phyloP scores from a whole-genome alignment of 2,113 vertebrate genomes.

The Gallinago media region DNA sequence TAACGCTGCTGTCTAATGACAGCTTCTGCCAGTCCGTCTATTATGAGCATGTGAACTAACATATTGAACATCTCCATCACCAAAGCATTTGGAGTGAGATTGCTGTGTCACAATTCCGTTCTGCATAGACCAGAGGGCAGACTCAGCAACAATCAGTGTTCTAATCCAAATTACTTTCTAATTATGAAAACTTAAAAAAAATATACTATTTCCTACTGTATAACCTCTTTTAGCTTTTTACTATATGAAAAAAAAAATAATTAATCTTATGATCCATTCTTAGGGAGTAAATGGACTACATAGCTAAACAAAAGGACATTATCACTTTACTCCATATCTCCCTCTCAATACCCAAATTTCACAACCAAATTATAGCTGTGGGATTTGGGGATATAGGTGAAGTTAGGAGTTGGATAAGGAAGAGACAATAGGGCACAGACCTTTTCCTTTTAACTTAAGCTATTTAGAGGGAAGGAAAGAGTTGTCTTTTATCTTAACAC shows the following conservation, averaged over 20 bases:
- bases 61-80: neutral
- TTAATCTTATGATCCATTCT: neutral
- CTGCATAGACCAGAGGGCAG: neutral
- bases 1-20: neutral
- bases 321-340: neutral
- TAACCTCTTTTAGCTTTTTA: neutral
- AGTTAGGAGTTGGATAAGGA: neutral
- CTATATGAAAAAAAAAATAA: neutral
- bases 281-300: neutral
- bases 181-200: neutral
- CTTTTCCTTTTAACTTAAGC: neutral
- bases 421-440: neutral
- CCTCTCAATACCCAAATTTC: neutral
- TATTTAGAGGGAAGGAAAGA: neutral
- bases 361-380: neutral
- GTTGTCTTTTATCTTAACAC: neutral
- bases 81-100: neutral
- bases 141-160: neutral
- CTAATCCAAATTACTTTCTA: neutral
- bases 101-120: neutral
- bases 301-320: neutral
- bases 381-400: fast-evolving
- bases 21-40: neutral
- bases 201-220: neutral
- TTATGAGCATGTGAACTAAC: neutral